phyloP scores from a whole-genome alignment of 2,113 vertebrate species.

The Pteronura brasiliensis region DNA sequence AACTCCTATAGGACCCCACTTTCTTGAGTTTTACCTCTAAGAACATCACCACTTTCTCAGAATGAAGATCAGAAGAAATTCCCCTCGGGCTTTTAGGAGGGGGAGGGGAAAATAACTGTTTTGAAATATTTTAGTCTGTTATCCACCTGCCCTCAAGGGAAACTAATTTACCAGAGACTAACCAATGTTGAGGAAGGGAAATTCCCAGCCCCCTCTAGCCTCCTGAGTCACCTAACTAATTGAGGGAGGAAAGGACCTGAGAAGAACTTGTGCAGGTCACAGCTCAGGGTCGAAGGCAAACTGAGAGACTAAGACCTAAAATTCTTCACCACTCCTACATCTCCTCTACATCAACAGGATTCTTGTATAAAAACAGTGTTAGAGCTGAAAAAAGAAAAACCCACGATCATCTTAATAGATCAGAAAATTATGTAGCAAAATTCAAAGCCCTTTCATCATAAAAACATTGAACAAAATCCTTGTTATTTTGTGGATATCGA shows the following conservation, averaged over 20 bases:
- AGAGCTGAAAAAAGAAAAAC: neutral
- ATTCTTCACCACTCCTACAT: neutral
- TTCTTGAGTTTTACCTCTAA: neutral
- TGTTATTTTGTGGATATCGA: neutral
- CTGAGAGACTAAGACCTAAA: neutral
- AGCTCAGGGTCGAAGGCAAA: neutral
- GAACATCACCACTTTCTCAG: neutral
- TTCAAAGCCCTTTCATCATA: neutral
- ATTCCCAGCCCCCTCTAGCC: neutral
- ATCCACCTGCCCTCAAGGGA: neutral
- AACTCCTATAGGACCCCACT: neutral
- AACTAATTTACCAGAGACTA: neutral
- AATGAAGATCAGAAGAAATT: neutral
- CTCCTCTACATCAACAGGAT: neutral
- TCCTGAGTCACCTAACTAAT: neutral
- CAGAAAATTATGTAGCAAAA: neutral
- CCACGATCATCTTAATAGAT: neutral
- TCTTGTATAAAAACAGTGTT: neutral
- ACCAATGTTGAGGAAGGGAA: neutral
- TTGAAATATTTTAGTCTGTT: neutral
- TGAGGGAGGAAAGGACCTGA: neutral
- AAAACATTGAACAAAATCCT: neutral
- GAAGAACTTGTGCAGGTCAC: neutral
- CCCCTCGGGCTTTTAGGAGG: neutral
- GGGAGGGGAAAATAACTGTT: neutral